phyloP scores from a whole-genome alignment of 2,113 vertebrate genomes.

The Meles meles region DNA sequence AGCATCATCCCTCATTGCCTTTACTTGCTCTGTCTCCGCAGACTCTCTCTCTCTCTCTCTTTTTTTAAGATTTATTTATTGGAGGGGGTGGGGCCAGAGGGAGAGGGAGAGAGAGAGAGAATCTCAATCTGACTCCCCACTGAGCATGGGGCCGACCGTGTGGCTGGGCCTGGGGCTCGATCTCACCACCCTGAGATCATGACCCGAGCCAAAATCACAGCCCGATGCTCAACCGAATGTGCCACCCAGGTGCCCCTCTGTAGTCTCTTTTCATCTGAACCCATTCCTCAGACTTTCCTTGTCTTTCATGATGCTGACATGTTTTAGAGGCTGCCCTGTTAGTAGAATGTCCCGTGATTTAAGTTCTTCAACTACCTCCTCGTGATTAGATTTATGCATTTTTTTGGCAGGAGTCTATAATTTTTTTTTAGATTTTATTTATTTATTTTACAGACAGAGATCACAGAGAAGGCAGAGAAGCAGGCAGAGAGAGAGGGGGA shows the following conservation, averaged over 20 bases:
- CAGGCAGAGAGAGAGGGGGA: too few species aligned
- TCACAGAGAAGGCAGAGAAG: too few species aligned
- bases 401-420: conserved; percentile 28
- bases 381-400: not conserved
- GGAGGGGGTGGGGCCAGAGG: not conserved
- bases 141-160: not conserved
- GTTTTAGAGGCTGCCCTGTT: not conserved
- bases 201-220: not conserved
- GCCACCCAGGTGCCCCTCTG: not conserved
- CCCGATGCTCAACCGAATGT: not conserved
- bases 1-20: not conserved
- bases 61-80: not conserved
- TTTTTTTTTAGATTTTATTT: too few species aligned
- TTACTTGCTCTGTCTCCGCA: not conserved
- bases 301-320: not conserved
- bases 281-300: not conserved
- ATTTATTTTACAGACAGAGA: too few species aligned
- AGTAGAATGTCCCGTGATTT: not conserved
- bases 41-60: not conserved
- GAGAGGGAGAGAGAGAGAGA: not conserved
- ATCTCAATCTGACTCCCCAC: not conserved
- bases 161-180: not conserved
- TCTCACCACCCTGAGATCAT: not conserved
- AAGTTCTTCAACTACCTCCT: not conserved
- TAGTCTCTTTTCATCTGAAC: not conserved